phyloP scores from a whole-genome alignment of 2,888 invertebrate genomes.

The Dynastes tityus region DNA sequence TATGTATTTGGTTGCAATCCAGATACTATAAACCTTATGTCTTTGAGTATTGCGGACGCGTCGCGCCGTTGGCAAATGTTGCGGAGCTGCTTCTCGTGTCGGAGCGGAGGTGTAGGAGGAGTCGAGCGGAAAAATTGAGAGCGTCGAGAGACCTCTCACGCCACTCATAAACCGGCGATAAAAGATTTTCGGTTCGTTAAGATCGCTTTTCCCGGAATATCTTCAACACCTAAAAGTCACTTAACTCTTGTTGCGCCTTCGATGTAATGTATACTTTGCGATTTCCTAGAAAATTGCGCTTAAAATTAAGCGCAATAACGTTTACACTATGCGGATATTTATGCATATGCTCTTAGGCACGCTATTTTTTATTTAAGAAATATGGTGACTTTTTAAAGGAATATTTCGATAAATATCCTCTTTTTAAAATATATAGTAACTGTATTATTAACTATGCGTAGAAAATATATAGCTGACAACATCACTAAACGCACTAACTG shows the following conservation, averaged over 20 bases:
- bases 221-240: conserved; percentile 38
- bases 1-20: conserved; percentile 72
- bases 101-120: conserved; percentile 27
- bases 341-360: not conserved
- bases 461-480: too few relatives aligned
- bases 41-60: conserved; percentile 61
- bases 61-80: conserved; percentile 64
- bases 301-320: not conserved
- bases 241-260: conserved; percentile 31
- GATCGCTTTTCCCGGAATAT: conserved; percentile 34
- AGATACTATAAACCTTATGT: conserved; percentile 69
- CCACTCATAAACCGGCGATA: conserved; percentile 41
- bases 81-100: conserved; percentile 43
- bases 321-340: not conserved
- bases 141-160: conserved; percentile 22
- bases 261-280: not conserved
- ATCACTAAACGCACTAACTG: too few relatives aligned
- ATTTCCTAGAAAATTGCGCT: conserved; percentile 15
- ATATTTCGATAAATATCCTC: too few relatives aligned
- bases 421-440: too few relatives aligned
- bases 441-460: too few relatives aligned
- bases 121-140: conserved; percentile 45
- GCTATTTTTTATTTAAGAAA: too few relatives aligned
- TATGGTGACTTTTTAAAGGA: too few relatives aligned
- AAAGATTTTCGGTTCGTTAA: conserved; percentile 46